Evolutionary conservation across 2,797 vertebrate genomes (phyloP).

Genomic region (Crocidura indochinensis): DNA sequence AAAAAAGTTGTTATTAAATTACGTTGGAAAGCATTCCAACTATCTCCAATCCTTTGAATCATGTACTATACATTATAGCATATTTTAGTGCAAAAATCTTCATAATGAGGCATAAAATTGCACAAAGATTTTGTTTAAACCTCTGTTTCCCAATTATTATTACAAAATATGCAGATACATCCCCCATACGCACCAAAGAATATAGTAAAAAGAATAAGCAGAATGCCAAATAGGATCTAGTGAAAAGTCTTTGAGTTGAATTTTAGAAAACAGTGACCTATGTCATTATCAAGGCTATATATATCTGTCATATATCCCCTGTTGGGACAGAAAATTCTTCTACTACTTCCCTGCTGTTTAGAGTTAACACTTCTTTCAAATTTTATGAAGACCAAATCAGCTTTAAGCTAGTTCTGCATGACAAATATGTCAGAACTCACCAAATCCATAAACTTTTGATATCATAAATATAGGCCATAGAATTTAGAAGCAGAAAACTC

Average conservation of each 20-base stretch:
- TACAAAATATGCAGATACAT: background rate
- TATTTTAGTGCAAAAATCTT: background rate
- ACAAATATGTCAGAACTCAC: slow-evolving; percentile 56
- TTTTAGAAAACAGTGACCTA: slow-evolving; percentile 49
- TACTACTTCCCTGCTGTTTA: slow-evolving; percentile 39
- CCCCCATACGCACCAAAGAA: background rate
- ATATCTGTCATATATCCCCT: slow-evolving; percentile 33
- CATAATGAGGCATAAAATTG: too few species aligned
- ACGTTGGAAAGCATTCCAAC: background rate
- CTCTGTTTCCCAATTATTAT: background rate
- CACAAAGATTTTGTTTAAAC: slow-evolving; percentile 9
- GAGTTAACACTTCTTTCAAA: slow-evolving; percentile 43
- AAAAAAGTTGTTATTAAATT: slow-evolving; percentile 23
- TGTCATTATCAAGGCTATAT: slow-evolving; percentile 29
- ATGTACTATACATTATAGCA: background rate
- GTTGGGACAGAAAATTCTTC: slow-evolving; percentile 44
- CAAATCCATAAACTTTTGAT: slow-evolving; percentile 3
- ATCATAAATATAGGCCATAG: background rate
- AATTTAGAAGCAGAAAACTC: slow-evolving; percentile 37
- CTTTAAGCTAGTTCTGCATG: slow-evolving; percentile 30
- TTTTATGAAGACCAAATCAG: slow-evolving; percentile 39
- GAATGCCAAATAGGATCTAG: background rate
- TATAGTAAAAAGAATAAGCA: background rate
- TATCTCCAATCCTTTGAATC: background rate
- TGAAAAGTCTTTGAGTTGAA: slow-evolving; percentile 25